A percentile compares a stretch with the other conserved stretches of the same genome.
phyloP scores from a whole-genome alignment of 2,113 vertebrate species.

The Zosterops borbonicus region DNA sequence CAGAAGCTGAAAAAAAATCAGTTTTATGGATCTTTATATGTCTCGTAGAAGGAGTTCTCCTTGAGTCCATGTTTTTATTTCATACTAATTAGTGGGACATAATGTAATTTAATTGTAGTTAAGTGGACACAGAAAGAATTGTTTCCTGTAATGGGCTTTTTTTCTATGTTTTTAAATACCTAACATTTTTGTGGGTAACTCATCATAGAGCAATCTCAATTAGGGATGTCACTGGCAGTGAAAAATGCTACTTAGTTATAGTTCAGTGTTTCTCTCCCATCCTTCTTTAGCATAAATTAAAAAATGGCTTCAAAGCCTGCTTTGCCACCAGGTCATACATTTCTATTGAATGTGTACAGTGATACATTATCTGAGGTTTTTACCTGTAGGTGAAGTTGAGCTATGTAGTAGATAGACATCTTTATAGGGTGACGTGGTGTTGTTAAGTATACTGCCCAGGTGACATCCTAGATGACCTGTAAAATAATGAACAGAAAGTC shows the following conservation, averaged over 20 bases:
- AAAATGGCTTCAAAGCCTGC: background rate
- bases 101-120: constrained; percentile 52
- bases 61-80: constrained; percentile 35
- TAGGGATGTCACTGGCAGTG: background rate
- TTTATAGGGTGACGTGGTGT: background rate
- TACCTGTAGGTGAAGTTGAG: background rate
- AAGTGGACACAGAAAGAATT: background rate
- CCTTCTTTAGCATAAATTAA: background rate
- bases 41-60: constrained; percentile 3
- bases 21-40: constrained; percentile 2
- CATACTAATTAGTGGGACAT: constrained; percentile 48
- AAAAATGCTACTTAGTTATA: background rate
- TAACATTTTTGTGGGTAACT: background rate
- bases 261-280: background rate
- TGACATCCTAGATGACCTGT: background rate
- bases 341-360: background rate
- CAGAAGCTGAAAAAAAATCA: background rate
- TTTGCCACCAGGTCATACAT: background rate
- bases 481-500: background rate
- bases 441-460: background rate
- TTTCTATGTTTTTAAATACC: background rate
- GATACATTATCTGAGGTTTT: background rate
- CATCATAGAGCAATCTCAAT: background rate
- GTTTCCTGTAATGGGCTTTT: background rate
- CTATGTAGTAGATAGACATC: background rate